phyloP scores from a whole-genome alignment of 92 coral and sea anemone genomes.

The Phymanthus crucifer region DNA sequence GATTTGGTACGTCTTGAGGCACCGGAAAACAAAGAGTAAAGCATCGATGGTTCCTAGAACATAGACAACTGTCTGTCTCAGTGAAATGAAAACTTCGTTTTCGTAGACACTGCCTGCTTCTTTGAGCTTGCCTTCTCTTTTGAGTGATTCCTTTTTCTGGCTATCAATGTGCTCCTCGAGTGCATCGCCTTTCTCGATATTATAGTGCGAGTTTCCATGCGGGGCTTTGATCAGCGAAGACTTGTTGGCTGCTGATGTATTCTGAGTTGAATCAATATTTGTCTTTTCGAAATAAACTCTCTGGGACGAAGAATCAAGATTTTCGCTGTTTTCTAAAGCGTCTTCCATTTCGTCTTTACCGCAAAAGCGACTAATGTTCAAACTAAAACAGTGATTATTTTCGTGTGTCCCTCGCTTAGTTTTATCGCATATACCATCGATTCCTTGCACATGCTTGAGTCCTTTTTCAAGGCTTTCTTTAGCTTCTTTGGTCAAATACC shows the following conservation, averaged over 20 bases:
- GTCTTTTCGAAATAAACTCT: constrained; percentile 49
- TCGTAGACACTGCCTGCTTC: constrained; percentile 50
- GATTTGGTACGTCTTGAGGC: constrained; percentile 65
- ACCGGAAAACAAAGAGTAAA: constrained; percentile 68
- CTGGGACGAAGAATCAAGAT: constrained; percentile 49
- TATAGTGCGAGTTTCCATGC: constrained; percentile 36
- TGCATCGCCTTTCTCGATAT: constrained; percentile 67
- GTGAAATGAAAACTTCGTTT: constrained; percentile 51
- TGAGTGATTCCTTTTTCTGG: constrained; percentile 47
- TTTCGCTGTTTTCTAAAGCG: constrained; percentile 6
- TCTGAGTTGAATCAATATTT: constrained; percentile 30
- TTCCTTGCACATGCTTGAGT: constrained; percentile 33
- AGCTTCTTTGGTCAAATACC: constrained; percentile 41
- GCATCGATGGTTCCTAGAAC: constrained; percentile 59
- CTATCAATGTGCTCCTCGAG: constrained; percentile 65
- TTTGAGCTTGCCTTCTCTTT: constrained; percentile 38
- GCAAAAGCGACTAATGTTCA: constrained; percentile 56
- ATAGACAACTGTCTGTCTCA: constrained; percentile 52
- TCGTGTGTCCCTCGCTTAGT: constrained; percentile 27
- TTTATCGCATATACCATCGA: constrained; percentile 37
- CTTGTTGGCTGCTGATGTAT: constrained; percentile 46
- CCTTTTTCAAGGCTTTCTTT: constrained; percentile 25
- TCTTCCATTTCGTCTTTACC: constrained; percentile 37
- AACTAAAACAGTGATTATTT: constrained; percentile 37
- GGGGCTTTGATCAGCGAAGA: constrained; percentile 52